Evolutionary conservation across 2,113 vertebrate species (phyloP).

Genomic region (Sinocyclocheilus maitianheensis): DNA sequence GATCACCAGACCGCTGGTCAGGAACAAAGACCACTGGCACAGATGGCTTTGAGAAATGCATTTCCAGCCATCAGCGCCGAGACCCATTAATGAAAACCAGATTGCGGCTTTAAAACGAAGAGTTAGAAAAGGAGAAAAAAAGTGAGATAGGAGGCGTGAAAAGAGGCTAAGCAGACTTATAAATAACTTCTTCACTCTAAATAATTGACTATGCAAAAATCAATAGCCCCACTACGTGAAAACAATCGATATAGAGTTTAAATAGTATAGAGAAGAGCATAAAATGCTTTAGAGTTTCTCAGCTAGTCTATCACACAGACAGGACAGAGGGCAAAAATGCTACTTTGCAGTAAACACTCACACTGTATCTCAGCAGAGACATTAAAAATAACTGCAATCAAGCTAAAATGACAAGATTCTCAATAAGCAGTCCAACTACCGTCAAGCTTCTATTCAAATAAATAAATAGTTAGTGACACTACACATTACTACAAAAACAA

Average conservation of each 20-base stretch:
- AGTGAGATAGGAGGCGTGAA: slow-evolving; percentile 7
- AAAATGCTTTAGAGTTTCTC: slow-evolving; percentile 21
- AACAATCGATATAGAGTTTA: slow-evolving; percentile 37
- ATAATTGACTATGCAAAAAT: slow-evolving; percentile 47
- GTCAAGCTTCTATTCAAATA: neutral
- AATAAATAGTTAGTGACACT: neutral
- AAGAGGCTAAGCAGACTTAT: slow-evolving; percentile 35
- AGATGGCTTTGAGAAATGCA: slow-evolving; percentile 78
- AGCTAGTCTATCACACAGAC: slow-evolving; percentile 34
- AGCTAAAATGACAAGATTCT: neutral
- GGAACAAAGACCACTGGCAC: slow-evolving; percentile 74
- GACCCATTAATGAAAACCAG: slow-evolving; percentile 73
- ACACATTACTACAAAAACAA: neutral
- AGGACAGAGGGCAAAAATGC: neutral
- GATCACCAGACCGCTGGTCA: slow-evolving; percentile 48
- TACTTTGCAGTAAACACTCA: slow-evolving; percentile 26
- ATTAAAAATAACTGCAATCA: slow-evolving; percentile 16
- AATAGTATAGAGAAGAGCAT: slow-evolving; percentile 34
- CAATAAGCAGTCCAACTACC: neutral
- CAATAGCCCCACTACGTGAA: slow-evolving; percentile 14
- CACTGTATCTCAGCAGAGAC: neutral
- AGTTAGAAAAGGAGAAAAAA: slow-evolving; percentile 31
- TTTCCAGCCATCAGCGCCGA: slow-evolving; percentile 73
- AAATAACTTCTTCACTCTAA: slow-evolving; percentile 31
- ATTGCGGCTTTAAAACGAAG: slow-evolving; percentile 51